Evolutionary conservation across 2,113 vertebrate genomes (phyloP), one percentile per base, ranked within the genome.

Genomic region (Etia nguti): DNA sequence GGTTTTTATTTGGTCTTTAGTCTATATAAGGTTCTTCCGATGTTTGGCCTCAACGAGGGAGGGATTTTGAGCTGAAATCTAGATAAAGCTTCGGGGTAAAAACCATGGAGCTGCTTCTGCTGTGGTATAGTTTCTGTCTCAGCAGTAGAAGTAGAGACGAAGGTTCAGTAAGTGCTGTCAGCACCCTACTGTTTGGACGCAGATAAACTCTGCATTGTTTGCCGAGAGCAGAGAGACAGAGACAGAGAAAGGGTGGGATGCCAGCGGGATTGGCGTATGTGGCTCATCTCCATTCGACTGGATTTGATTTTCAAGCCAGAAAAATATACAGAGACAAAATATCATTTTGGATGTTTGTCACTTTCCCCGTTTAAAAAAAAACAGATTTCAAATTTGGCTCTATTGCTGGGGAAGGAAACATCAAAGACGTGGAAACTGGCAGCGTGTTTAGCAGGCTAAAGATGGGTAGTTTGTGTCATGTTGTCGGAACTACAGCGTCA

Each of bases 311-410:
- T 57, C 24, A 84, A 5, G 85, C 85, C 65, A 90, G 50, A 54
- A 87, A 92, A n/a, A n/a, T n/a, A 90, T 57, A 46, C 16, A 56
- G 41, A 68, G 46, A 83, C 57, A 88, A 87, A 89, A 88, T 88
- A 89, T 77, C 11, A 36, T 79, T 86, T 60, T 88, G 82, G 57
- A 81, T 80, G 31, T 90, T 56, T 82, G 41, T 85, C 55, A 80
- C 77, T 15, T 62, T 54, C 36, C 50, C 31, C 2, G 12, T 10
- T 55, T 38, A 3, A 46, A 48, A 65, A 65, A 82, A 83, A 84
- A 86, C 22, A 8, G 15, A 87, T 87, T 82, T 84, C 16, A 10
- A 85, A 46, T 84, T 56, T 82, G 59, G 59, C 48, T 57, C 24
- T 56, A n/a, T 36, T 56, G 60, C 57, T 48, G 62, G 18, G 79